Evolutionary conservation across 1,140 invertebrate genomes (phyloP).

Genomic region (Zaprionus lachaisei): DNA sequence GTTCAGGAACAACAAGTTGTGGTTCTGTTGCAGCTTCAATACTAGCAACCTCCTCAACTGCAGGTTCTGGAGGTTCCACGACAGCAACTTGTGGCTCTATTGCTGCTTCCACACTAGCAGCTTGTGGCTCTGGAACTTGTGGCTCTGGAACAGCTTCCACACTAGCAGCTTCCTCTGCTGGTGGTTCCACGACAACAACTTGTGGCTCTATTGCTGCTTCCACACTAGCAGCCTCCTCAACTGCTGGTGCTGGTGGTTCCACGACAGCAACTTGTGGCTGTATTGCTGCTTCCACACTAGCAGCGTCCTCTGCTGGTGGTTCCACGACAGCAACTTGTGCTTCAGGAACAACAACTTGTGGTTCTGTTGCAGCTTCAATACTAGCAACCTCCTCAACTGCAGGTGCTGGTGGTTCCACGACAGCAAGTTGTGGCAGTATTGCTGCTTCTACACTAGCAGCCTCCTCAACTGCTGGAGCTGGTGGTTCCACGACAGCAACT

Average conservation of each 20-base stretch:
- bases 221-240: no score
- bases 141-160: background rate
- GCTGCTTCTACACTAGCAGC: background rate
- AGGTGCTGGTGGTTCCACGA: no score
- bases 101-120: no score
- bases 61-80: background rate
- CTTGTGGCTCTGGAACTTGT: no score
- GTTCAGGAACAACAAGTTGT: background rate
- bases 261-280: no score
- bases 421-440: background rate
- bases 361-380: no score
- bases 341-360: no score
- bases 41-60: background rate
- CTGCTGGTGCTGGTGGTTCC: background rate
- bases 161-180: background rate
- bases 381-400: no score
- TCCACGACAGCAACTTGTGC: background rate
- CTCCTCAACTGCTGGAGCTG: background rate
- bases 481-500: no score
- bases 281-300: no score
- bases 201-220: background rate
- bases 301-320: no score
- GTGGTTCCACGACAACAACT: background rate
- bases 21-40: background rate
- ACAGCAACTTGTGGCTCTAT: background rate